Conservation (phyloP, 2,888 invertebrate genomes). For the Nudaria mundana region DNA sequence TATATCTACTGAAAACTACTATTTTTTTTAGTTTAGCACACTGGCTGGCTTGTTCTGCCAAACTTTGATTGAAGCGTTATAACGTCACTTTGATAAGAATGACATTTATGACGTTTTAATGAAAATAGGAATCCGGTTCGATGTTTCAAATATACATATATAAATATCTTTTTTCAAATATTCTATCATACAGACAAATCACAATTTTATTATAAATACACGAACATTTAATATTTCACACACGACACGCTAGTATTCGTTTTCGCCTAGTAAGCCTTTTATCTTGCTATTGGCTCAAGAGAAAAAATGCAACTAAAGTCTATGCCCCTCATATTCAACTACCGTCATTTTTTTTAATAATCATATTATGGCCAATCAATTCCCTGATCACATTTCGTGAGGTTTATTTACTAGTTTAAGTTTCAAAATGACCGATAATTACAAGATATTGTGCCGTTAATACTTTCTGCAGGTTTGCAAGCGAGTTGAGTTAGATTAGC, state of each 20-base stretch:
- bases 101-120: too few relatives aligned
- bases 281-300: too few relatives aligned
- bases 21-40: too few relatives aligned
- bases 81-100: too few relatives aligned
- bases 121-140: too few relatives aligned
- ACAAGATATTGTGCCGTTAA: constrained; percentile 42
- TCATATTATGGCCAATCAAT: constrained; percentile 10
- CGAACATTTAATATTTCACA: not conserved
- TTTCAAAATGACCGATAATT: constrained; percentile 39
- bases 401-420: constrained; percentile 4
- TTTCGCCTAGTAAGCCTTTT: not conserved
- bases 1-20: too few relatives aligned
- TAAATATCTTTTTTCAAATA: too few relatives aligned
- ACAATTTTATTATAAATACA: not conserved
- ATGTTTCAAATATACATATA: too few relatives aligned
- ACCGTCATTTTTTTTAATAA: constrained; percentile 5
- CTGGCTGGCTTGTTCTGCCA: too few relatives aligned
- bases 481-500: constrained; percentile 33
- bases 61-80: too few relatives aligned
- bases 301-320: not conserved
- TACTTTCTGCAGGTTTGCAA: constrained; percentile 30
- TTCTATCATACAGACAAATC: too few relatives aligned
- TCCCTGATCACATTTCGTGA: constrained; percentile 12
- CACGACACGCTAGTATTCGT: not conserved
- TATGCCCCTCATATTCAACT: not conserved